These are phyloP conservation scores for Thera obeliscata DNA, from an alignment of 2,888 invertebrate species.

Conservation along the genomic window DNA sequence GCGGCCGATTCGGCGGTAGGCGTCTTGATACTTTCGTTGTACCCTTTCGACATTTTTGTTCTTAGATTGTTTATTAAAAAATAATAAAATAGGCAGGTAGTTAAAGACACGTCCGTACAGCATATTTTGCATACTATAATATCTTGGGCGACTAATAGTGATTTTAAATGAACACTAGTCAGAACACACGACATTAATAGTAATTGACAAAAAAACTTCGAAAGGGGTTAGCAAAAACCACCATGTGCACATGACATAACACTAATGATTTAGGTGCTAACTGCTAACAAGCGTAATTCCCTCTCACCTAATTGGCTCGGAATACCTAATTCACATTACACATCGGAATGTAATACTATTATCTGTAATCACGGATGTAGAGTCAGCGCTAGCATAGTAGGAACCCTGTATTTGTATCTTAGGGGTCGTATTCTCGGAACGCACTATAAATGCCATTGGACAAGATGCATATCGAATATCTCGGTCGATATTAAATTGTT, in stretches of 20 bases:
- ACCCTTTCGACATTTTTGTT: background rate
- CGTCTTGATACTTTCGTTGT: conserved; percentile 65
- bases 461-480: background rate
- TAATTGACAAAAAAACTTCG: too few relatives aligned
- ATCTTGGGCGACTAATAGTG: too few relatives aligned
- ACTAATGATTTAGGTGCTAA: conserved; percentile 35
- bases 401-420: conserved; percentile 4
- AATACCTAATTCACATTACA: conserved; percentile 43
- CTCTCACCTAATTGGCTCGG: conserved; percentile 40
- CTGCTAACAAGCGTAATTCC: conserved; percentile 41
- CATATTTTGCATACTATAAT: too few relatives aligned
- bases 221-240: background rate
- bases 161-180: too few relatives aligned
- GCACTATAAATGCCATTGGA: background rate
- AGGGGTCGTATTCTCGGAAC: background rate
- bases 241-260: background rate
- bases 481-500: too few relatives aligned
- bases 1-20: conserved; percentile 61
- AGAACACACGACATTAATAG: too few relatives aligned
- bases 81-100: too few relatives aligned
- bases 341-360: conserved; percentile 40
- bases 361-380: conserved; percentile 38
- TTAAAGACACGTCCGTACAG: too few relatives aligned
- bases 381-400: conserved; percentile 24
- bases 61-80: background rate